These are phyloP conservation scores for Neoaliturus tenellus DNA, from an alignment of 2,888 invertebrate species.

Conservation along the genomic window DNA sequence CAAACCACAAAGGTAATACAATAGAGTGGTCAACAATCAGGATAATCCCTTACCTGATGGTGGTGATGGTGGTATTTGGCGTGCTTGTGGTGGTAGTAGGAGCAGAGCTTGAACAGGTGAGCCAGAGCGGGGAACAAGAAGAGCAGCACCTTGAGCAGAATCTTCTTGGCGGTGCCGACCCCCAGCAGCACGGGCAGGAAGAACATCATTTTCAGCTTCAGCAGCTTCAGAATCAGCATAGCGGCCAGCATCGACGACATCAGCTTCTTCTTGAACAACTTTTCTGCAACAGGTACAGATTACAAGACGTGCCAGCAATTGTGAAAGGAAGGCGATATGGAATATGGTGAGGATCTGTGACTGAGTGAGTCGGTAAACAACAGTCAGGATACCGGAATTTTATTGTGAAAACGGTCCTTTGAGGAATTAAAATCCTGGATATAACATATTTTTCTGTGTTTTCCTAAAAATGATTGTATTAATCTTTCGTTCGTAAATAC, in stretches of 20 bases:
- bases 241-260: conserved; percentile 85
- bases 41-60: conserved; percentile 77
- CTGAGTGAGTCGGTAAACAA: too few relatives aligned
- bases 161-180: conserved; percentile 88
- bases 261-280: conserved; percentile 85
- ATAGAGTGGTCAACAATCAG: too few relatives aligned
- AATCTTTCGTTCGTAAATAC: too few relatives aligned
- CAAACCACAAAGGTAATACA: too few relatives aligned
- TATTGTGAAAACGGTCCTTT: too few relatives aligned
- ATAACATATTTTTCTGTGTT: too few relatives aligned
- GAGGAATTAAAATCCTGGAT: too few relatives aligned
- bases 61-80: conserved; percentile 90
- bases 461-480: too few relatives aligned
- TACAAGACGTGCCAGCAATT: too few relatives aligned
- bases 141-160: conserved; percentile 86
- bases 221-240: conserved; percentile 85
- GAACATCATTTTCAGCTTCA: conserved; percentile 88
- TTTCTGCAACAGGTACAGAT: conserved; percentile 85
- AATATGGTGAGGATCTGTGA: too few relatives aligned
- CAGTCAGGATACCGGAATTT: too few relatives aligned
- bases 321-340: too few relatives aligned
- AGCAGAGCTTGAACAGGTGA: conserved; percentile 90
- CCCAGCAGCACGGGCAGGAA: conserved; percentile 87
- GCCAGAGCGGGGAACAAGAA: conserved; percentile 90
- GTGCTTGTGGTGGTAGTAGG: conserved; percentile 85